Evolutionary conservation across 2,888 invertebrate genomes (phyloP), one percentile per base, ranked within the genome.

Genomic region (Heliconius sara): DNA sequence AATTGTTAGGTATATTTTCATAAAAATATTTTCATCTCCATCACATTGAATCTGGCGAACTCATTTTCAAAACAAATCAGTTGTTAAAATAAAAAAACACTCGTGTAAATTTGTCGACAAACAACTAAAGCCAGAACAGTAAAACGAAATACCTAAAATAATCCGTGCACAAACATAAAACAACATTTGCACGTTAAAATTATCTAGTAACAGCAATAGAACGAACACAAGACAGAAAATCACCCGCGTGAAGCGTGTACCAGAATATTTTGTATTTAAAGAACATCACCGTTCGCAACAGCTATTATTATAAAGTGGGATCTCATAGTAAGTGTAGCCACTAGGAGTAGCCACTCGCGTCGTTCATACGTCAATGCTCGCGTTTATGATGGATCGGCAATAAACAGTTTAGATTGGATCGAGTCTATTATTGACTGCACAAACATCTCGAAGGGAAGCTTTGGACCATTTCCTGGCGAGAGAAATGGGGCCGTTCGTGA

Each of bases 391-490:
- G 85, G 83, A 85, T 85, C 81, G 83, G 79, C 82, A 84, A 89
- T 89, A 88, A 89, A 85, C 84, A 84, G 83, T 85, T 83, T 83
- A 84, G 83, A 84, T 85, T 84, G 87, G 88, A 89, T 89, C 87
- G 87, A 90, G 89, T 93, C 93, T 94, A 94, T 94, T 93, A 94
- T 93, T 93, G 93, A 92, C 90, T 90, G 88, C 90, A 91, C 93
- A 91, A 93, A 92, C 93, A 92, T 89, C 87, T 89, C 86, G 90
- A 90, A 90, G 90, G 91, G 93, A 93, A 93, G 92, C 92, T 92
- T 92, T 88, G 90, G 89, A 88, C 87, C 89, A 89, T 93, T 95
- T 94, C 94, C 95, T 93, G 93, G 90, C 91, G 85, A 87, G 90
- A 88, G 94, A 92, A 95, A 93, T 92, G 92, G 92, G 94, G 93